phyloP scores from a whole-genome alignment of 2,113 vertebrate species.

The Phyllostomus hastatus region DNA sequence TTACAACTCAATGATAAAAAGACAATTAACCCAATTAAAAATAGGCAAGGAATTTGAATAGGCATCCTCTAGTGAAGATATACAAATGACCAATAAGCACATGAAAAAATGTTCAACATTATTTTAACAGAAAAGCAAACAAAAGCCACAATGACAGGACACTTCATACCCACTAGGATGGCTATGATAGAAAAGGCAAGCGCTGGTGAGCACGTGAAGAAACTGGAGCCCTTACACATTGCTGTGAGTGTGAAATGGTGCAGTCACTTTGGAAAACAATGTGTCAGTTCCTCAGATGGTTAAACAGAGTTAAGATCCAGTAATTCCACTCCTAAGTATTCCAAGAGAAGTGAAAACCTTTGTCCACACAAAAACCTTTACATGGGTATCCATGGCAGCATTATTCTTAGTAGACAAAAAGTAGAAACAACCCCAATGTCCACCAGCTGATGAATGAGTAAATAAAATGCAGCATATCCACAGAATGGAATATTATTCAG shows the following conservation, averaged over 20 bases:
- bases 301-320: not conserved
- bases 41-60: not conserved
- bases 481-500: not conserved
- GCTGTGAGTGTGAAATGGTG: too few species aligned
- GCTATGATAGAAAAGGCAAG: not conserved
- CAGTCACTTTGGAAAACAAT: too few species aligned
- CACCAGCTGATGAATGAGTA: not conserved
- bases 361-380: not conserved
- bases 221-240: not conserved
- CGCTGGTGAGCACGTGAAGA: not conserved
- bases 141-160: not conserved
- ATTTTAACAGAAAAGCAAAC: not conserved
- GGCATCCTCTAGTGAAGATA: not conserved
- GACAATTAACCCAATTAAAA: not conserved
- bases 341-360: not conserved
- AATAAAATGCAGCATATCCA: not conserved
- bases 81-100: not conserved
- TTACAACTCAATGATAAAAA: not conserved
- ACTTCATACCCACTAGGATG: not conserved
- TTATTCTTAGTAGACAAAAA: not conserved
- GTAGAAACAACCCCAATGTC: not conserved
- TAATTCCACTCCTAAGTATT: not conserved
- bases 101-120: not conserved
- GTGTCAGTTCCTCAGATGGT: too few species aligned
- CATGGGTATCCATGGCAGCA: not conserved